Conservation (phyloP, 2,113 vertebrate species). For the Indicator indicator region DNA sequence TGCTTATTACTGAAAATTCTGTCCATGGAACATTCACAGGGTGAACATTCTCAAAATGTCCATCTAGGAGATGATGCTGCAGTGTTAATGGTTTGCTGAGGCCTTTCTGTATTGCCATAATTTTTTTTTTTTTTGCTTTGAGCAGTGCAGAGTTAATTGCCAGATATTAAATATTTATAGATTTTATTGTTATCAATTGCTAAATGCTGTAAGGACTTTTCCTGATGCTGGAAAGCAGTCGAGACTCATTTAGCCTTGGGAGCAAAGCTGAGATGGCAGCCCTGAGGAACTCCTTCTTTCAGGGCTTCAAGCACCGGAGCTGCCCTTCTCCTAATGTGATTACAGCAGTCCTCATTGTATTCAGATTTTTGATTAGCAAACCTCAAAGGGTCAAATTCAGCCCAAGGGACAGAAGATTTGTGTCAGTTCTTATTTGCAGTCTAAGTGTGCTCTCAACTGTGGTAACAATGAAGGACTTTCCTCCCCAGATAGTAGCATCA, state of each 20-base stretch:
- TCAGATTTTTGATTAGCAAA: background rate
- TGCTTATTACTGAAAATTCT: background rate
- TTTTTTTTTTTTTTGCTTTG: background rate
- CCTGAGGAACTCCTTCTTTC: background rate
- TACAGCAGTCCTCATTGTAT: background rate
- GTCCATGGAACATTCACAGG: background rate
- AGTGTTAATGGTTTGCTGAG: background rate
- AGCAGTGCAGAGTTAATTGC: slow-evolving; percentile 26
- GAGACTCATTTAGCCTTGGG: background rate
- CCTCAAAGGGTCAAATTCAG: background rate
- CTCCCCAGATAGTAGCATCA: background rate
- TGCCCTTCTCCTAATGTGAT: background rate
- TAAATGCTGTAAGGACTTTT: slow-evolving; percentile 9
- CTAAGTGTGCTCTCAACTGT: background rate
- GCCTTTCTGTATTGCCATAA: background rate
- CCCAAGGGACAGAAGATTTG: background rate
- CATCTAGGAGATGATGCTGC: background rate
- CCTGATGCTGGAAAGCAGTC: background rate
- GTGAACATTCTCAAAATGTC: background rate
- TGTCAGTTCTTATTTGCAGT: background rate
- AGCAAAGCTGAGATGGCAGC: background rate
- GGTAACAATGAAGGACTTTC: background rate
- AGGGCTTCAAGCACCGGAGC: background rate
- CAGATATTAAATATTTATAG: slow-evolving; percentile 44
- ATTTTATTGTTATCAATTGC: background rate